Base-by-base conservation (phyloP, 2,113 vertebrate species). In the Chamaetylas fuelleborni region DNA sequence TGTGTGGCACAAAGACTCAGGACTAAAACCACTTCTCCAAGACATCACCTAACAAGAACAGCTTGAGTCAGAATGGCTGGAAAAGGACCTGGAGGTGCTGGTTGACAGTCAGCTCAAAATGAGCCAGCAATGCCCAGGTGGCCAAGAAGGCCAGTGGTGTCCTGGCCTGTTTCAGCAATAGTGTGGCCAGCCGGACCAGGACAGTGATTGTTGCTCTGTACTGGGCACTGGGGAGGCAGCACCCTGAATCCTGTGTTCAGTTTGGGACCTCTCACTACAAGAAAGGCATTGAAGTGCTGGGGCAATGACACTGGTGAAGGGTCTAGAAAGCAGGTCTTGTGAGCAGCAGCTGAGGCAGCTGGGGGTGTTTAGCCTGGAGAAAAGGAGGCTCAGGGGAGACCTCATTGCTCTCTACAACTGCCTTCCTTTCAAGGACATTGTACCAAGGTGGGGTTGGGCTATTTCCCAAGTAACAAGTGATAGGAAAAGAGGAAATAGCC, bases 81-180 rank as follows among this genome's bases (percentile, higher is more conserved):
- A 78, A 43, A 85, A 72, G 11, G 19, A 54, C 25, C 9, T 28
- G 29, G 34, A 10, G 3, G 3, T 45, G 18, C 2, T 91, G 56
- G 5, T 14, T 0, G 1, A 40, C 20, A 42, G 12, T 3, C 0
- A 0, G 42, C 18, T 88, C 34, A 45, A 64, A 3, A 34, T 17
- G 23, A 88, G 24, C 38, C n/a, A 11, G 25, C 45, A 36, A 33
- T 82, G 22, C 29, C 60, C 91, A 78, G 43, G 25, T 51, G 61
- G 38, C 19, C 43, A 78, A 43, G 48, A 48, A 70, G 19, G 48
- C 34, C 34, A n/a, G 2, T 20, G 34, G 26, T 14, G 36, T 23
- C 22, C 29, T 82, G 54, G 40, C 29, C 34, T 54, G 8, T 15
- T 17, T 25, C 28, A 54, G 54, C 15, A 61, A 1, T 0, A 33